Conservation (phyloP, 1,140 invertebrate species). For the Branchinecta lynchi region DNA sequence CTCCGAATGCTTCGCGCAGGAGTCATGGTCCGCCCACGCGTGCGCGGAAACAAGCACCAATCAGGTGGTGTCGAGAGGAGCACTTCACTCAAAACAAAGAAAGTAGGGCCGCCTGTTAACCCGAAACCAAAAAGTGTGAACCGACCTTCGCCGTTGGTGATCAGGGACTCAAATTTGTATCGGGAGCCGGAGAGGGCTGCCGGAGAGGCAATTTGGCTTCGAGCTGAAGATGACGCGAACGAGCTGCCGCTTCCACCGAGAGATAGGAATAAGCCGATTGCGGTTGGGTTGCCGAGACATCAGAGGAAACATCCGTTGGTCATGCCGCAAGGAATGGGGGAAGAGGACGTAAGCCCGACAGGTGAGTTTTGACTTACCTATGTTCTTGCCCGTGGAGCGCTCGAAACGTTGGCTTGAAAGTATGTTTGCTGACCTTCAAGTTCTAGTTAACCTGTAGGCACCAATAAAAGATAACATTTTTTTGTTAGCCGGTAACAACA, state of each 20-base stretch:
- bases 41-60: slow-evolving; percentile 40
- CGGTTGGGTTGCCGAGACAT: slow-evolving; percentile 50
- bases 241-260: slow-evolving; percentile 66
- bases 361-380: no score
- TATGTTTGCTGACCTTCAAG: no score
- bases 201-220: not conserved
- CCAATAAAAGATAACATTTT: no score
- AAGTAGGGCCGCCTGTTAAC: slow-evolving; percentile 18
- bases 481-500: no score
- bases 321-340: slow-evolving; percentile 37
- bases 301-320: slow-evolving; percentile 75
- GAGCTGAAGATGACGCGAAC: slow-evolving; percentile 39
- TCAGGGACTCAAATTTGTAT: slow-evolving; percentile 21
- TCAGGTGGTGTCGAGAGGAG: slow-evolving; percentile 11
- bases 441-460: no score
- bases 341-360: no score
- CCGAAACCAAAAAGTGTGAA: slow-evolving; percentile 22
- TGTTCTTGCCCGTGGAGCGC: no score
- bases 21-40: slow-evolving; percentile 39
- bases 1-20: slow-evolving; percentile 51
- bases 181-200: not conserved
- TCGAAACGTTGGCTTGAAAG: no score
- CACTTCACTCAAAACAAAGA: slow-evolving; percentile 24
- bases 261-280: slow-evolving; percentile 51
- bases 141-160: slow-evolving; percentile 23